Base-by-base conservation (phyloP, 1,140 invertebrate genomes). In the Globodera rostochiensis region DNA sequence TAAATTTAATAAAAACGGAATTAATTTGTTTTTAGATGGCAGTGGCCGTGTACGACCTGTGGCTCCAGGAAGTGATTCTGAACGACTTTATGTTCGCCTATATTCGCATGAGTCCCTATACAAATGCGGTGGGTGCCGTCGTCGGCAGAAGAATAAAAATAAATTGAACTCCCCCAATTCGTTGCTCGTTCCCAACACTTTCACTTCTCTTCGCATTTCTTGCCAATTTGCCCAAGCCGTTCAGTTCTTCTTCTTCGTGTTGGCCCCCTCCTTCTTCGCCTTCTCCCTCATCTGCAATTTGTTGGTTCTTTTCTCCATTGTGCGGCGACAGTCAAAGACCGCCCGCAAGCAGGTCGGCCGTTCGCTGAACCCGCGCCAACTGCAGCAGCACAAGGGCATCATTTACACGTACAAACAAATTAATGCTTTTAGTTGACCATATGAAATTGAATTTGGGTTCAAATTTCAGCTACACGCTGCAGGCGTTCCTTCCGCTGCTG, bases 231-330 rank as follows among this genome's bases (percentile, higher is more conserved):
- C 19, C 74, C 73, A 13, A 6, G n/a, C 53, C 47, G 78, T 88
- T 85, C 74, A 86, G 86, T 86, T 86, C 57, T 87, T 86, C 81
- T 86, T 86, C 74, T 89, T 86, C 77, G 85, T 86, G 7, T 76
- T 86, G 67, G 85, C 85, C 6, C 84, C 83, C 15, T 88, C 84
- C 21, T 86, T 86, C 50, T 86, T 86, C 57, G 78, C 75, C 67
- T 87, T 87, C 70, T 87, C 86, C 2, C 87, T 88, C 69, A 83
- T 87, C 75, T 87, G 86, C 76, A 87, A 87, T 74, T 74, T 87
- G 70, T 60, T 87, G 6, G 86, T 87, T 8, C 85, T 87, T 15
- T 85, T 81, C 21, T 87, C 87, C 49, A 87, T 87, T n/a, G 76
- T 87, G 5, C 85, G 79, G 45, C 81, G 86, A 64, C 86, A 87